Evolutionary conservation across 2,888 invertebrate species (phyloP).

Genomic region (Microctonus brassicae): DNA sequence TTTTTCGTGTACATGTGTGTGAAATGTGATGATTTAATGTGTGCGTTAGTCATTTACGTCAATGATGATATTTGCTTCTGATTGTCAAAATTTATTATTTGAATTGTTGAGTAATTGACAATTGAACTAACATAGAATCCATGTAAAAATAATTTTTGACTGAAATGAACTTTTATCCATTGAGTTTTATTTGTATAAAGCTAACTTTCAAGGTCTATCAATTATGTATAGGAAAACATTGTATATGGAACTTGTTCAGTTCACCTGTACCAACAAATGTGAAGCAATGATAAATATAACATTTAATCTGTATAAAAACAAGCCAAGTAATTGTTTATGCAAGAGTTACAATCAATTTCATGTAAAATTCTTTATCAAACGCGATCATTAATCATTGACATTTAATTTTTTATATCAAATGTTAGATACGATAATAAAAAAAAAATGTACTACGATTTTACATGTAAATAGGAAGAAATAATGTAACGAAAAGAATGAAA

Average conservation of each 20-base stretch:
- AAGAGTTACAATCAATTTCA: neutral
- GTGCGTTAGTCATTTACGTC: slow-evolving; percentile 10
- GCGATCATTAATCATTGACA: neutral
- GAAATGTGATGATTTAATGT: neutral
- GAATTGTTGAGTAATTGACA: neutral
- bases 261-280: neutral
- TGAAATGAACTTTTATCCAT: neutral
- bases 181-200: neutral
- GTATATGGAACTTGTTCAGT: neutral
- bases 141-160: neutral
- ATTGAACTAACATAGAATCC: slow-evolving; percentile 12
- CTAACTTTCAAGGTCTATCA: neutral
- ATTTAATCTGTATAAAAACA: neutral
- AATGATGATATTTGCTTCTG: neutral
- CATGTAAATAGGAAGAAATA: too few relatives aligned
- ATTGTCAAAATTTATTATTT: neutral
- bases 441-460: too few relatives aligned
- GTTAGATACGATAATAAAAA: neutral
- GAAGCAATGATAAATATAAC: neutral
- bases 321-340: neutral
- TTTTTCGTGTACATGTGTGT: neutral
- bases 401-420: neutral
- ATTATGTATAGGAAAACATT: neutral
- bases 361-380: neutral
- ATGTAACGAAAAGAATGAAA: too few relatives aligned